phyloP scores from a whole-genome alignment of 35 echinoderm and acorn worm genomes.

The Ophiothrix spiculata region DNA sequence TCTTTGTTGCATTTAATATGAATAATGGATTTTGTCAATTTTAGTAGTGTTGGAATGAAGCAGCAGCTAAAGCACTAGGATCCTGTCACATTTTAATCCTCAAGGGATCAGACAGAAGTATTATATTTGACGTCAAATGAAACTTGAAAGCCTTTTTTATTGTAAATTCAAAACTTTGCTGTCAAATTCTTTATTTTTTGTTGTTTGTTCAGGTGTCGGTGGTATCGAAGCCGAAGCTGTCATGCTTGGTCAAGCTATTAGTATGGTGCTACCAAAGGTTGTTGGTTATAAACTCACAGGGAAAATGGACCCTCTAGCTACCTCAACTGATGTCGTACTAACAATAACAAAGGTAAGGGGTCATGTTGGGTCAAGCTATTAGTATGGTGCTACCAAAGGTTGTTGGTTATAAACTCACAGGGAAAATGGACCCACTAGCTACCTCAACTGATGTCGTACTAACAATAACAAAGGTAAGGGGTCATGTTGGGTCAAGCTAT shows the following conservation, averaged over 20 bases:
- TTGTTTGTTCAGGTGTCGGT: slow-evolving; percentile 76
- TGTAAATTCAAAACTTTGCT: too few species aligned
- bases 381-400: slow-evolving; percentile 96
- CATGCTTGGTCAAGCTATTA: slow-evolving; percentile 94
- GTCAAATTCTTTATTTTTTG: too few species aligned
- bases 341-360: slow-evolving; percentile 8
- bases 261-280: slow-evolving; percentile 96
- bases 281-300: slow-evolving; percentile 89
- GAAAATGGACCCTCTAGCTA: slow-evolving; percentile 70
- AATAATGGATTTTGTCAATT: too few species aligned
- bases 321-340: slow-evolving; percentile 11
- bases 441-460: slow-evolving; percentile 92
- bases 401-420: slow-evolving; percentile 81
- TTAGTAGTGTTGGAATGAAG: too few species aligned
- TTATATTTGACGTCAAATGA: too few species aligned
- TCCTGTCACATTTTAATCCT: too few species aligned
- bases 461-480: slow-evolving; percentile 97
- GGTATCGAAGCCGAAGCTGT: slow-evolving; percentile 98
- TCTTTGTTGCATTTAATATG: too few species aligned
- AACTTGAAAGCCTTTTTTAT: too few species aligned
- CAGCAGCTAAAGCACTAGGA: too few species aligned
- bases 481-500: slow-evolving; percentile 94
- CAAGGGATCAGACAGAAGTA: too few species aligned
- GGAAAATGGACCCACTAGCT: slow-evolving; percentile 64
- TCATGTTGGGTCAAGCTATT: slow-evolving; percentile 91